These are phyloP conservation scores for Bagarius yarrelli DNA, from an alignment of 2,113 vertebrate genomes.

Conservation along the genomic window DNA sequence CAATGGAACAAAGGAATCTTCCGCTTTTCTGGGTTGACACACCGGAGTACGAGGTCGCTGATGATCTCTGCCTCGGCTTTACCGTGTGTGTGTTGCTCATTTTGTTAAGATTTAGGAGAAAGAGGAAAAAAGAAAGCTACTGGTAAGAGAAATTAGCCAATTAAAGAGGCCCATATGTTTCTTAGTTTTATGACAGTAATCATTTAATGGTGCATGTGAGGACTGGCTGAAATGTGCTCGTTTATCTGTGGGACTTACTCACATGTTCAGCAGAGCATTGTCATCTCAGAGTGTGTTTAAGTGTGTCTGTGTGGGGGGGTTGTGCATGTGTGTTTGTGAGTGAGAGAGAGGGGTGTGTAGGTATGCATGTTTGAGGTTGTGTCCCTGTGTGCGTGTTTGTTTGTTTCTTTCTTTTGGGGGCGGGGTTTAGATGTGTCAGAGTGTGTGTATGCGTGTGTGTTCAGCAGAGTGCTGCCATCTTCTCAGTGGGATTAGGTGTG, in stretches of 20 bases:
- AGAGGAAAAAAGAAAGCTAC: slow-evolving; percentile 47
- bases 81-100: slow-evolving; percentile 31
- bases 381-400: slow-evolving; percentile 2
- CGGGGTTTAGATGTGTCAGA: too few species aligned
- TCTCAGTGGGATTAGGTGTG: too few species aligned
- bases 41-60: slow-evolving; percentile 59
- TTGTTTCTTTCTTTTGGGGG: too few species aligned
- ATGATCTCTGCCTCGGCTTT: slow-evolving; percentile 56
- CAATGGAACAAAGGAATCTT: slow-evolving; percentile 68
- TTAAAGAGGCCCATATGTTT: slow-evolving; percentile 77
- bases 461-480: too few species aligned
- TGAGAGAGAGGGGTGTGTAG: not conserved
- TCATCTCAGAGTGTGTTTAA: not conserved
- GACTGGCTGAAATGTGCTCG: slow-evolving; percentile 50
- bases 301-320: not conserved
- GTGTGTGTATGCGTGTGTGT: too few species aligned
- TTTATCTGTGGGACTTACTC: slow-evolving; percentile 32
- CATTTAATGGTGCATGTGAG: slow-evolving; percentile 71
- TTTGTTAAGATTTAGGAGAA: slow-evolving; percentile 58
- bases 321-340: not conserved
- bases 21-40: slow-evolving; percentile 63
- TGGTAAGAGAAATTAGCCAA: slow-evolving; percentile 75
- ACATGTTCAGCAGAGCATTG: not conserved
- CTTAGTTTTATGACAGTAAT: slow-evolving; percentile 70
- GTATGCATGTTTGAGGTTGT: not conserved